Evolutionary conservation across 2,888 invertebrate genomes (phyloP), one percentile per base, ranked within the genome.

Genomic region (Myathropa florea): DNA sequence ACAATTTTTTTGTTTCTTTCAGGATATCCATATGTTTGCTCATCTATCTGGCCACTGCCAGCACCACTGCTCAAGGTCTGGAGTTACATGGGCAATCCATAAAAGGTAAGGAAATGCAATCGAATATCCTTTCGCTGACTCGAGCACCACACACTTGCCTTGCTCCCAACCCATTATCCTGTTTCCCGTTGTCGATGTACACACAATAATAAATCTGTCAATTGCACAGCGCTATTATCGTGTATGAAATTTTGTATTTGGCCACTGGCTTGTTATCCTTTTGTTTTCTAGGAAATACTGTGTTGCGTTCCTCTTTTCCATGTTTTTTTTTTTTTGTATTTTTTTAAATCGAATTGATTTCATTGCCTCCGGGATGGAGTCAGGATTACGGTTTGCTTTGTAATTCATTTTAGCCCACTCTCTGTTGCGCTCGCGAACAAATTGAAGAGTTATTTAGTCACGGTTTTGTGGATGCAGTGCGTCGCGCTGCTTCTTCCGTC

Each of bases 1-100:
- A 39, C 39, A 39, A 3, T 3, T 55, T 46, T 14, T 60, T 18
- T 64, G 24, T 24, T 64, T 24, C 36, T 85, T 78, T 30, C 82
- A 85, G 85, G 26, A 28, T 85, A 33, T 59, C 60, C 12, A 61
- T 46, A 30, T 77, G 53, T 23, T 18, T 85, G 2, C 33, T 78
- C 0, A 23, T 82, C 39, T 85, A 39, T n/a, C 55, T 68, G 21
- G 26, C 36, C 1, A 55, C 68, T 1, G 28, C 28, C 30, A 4
- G 36, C 4, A 57, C 30, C 3, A 26, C 57, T 7, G 68, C 68
- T 18, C 23, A 70, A 55, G 60, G 53, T 12, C 28, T 82, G 30
- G 82, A 77, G 24, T 53, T 85, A 4, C 77, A 70, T n/a, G 85
- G 85, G 61, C 82, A 82, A 64, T 73, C 68, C 10, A 82, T 85